phyloP scores from a whole-genome alignment of 2,888 invertebrate species.

The Scrobipalpa atriplicella region DNA sequence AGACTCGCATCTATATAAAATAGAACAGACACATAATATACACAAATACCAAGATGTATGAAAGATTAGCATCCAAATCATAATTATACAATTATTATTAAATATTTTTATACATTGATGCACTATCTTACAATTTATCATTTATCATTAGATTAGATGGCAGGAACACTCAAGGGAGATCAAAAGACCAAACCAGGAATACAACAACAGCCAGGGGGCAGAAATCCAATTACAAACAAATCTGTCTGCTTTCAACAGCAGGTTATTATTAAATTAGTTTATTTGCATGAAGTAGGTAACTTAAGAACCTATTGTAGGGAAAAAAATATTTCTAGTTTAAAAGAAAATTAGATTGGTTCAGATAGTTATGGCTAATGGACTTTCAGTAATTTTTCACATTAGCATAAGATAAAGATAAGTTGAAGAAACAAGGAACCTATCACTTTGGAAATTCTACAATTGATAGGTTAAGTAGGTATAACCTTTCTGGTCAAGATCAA shows the following conservation, averaged over 20 bases:
- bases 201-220: slow-evolving; percentile 20
- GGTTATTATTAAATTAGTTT: no score
- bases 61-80: slow-evolving; percentile 1
- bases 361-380: no score
- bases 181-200: slow-evolving; percentile 31
- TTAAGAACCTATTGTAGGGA: no score
- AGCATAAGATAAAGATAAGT: background rate
- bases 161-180: slow-evolving; percentile 33
- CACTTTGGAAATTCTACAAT: background rate
- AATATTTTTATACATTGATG: slow-evolving; percentile 18
- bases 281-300: no score
- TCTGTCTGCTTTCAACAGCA: background rate
- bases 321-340: no score
- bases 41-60: slow-evolving; percentile 24
- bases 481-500: no score
- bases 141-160: no score
- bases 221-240: background rate
- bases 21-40: slow-evolving; percentile 28
- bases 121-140: slow-evolving; percentile 31
- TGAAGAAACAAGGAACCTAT: background rate
- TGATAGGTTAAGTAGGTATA: no score
- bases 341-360: no score
- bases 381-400: background rate
- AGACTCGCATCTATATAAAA: slow-evolving; percentile 29
- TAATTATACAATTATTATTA: background rate